Evolutionary conservation across 2,888 invertebrate genomes (phyloP).

Genomic region (Nyleta sp.): DNA sequence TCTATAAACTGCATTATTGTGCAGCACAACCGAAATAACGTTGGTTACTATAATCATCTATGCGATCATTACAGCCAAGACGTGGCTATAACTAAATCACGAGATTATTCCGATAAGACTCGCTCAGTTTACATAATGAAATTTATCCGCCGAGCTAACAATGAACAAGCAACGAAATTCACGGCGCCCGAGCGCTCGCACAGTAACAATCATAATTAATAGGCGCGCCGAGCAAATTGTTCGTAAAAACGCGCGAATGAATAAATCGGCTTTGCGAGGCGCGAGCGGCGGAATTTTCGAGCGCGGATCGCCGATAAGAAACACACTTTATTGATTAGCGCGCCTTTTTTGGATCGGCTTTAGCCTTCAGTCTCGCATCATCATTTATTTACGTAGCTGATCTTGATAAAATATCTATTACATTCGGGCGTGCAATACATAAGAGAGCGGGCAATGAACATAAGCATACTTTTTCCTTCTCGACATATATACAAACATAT

Average conservation of each 20-base stretch:
- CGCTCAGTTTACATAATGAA: slow-evolving; percentile 40
- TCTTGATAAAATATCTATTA: slow-evolving; percentile 63
- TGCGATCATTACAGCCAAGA: slow-evolving; percentile 35
- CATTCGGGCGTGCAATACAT: slow-evolving; percentile 56
- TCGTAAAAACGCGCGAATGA: background rate
- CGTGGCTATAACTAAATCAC: slow-evolving; percentile 43
- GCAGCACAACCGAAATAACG: slow-evolving; percentile 18
- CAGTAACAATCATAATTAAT: slow-evolving; percentile 23
- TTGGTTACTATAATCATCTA: slow-evolving; percentile 17
- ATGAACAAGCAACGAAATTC: slow-evolving; percentile 34
- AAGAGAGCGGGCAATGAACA: slow-evolving; percentile 52
- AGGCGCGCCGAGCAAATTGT: background rate
- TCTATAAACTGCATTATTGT: slow-evolving; percentile 36
- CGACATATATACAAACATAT: slow-evolving; percentile 14
- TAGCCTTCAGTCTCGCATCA: slow-evolving; percentile 52
- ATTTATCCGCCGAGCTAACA: slow-evolving; percentile 39
- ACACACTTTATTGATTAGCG: slow-evolving; percentile 52
- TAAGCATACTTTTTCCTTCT: slow-evolving; percentile 47
- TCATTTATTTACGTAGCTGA: slow-evolving; percentile 59
- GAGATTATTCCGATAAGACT: slow-evolving; percentile 54
- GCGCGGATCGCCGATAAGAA: slow-evolving; percentile 37
- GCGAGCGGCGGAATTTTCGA: no score
- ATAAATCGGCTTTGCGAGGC: no score
- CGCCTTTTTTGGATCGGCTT: slow-evolving; percentile 44
- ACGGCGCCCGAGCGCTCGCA: background rate